These are phyloP conservation scores for Orientallactaga bullata DNA, from an alignment of 2,113 vertebrate species.

Conservation along the genomic window DNA sequence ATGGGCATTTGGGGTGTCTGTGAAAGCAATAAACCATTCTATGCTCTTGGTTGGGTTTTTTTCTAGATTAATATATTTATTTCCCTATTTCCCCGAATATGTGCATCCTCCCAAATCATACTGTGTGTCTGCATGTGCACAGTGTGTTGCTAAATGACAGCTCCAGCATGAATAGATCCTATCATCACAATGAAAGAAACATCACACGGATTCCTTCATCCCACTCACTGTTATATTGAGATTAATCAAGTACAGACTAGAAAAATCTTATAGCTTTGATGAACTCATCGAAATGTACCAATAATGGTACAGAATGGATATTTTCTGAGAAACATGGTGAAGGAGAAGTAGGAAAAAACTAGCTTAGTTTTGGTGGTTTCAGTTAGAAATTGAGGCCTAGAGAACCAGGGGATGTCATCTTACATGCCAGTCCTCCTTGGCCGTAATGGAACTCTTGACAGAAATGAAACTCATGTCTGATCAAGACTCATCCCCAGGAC, in stretches of 20 bases:
- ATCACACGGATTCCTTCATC: constrained; percentile 14
- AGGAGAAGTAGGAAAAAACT: too few relatives aligned
- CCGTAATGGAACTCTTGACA: too few relatives aligned
- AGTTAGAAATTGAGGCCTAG: too few relatives aligned
- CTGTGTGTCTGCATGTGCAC: too few relatives aligned
- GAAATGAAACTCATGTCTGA: too few relatives aligned
- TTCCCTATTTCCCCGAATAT: neutral
- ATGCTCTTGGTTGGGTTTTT: too few relatives aligned
- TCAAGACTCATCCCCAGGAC: too few relatives aligned
- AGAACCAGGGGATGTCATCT: too few relatives aligned
- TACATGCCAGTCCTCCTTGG: too few relatives aligned
- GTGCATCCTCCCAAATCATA: neutral
- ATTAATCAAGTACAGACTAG: constrained; percentile 39
- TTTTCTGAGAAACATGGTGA: neutral
- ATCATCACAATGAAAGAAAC: constrained; percentile 27
- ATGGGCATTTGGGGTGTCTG: too few relatives aligned
- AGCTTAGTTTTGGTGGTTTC: too few relatives aligned
- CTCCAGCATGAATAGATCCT: neutral
- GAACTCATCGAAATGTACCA: neutral
- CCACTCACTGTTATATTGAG: neutral
- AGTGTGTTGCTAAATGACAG: neutral
- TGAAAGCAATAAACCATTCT: too few relatives aligned
- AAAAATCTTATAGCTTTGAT: neutral
- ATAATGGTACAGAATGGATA: constrained; percentile 3
- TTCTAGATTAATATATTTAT: constrained; percentile 1